phyloP scores from a whole-genome alignment of 2,797 vertebrate species.

The Spondyliosoma cantharus region DNA sequence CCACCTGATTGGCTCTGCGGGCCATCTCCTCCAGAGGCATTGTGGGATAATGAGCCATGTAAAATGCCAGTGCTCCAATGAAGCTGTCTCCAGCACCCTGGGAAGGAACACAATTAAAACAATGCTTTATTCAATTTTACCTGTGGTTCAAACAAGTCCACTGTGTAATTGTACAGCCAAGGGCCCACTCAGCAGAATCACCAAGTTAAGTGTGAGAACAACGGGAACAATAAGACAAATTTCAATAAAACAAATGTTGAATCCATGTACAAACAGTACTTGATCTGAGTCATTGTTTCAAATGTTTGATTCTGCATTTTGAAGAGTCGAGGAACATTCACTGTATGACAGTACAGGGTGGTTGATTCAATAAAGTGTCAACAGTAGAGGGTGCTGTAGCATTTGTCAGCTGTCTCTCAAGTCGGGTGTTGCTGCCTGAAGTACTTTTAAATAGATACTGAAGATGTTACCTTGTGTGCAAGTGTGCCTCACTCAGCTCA shows the following conservation, averaged over 20 bases:
- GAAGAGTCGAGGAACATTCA: neutral
- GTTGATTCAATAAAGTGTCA: neutral
- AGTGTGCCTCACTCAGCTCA: constrained; percentile 33
- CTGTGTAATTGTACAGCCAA: neutral
- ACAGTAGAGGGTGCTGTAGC: constrained; percentile 83
- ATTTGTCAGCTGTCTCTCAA: constrained; percentile 58
- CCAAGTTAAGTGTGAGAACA: neutral
- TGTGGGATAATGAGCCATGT: constrained; percentile 88
- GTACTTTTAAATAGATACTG: constrained; percentile 23
- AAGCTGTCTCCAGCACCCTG: constrained; percentile 99
- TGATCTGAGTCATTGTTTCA: neutral
- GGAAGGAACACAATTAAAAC: constrained; percentile 42
- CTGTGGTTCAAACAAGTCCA: constrained; percentile 2
- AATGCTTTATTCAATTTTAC: constrained; percentile 27
- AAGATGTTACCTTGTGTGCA: constrained; percentile 1
- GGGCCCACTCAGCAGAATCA: constrained; percentile 1
- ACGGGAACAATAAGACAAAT: neutral
- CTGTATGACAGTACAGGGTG: neutral
- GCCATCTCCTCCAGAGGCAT: constrained; percentile 92
- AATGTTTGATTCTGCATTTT: neutral
- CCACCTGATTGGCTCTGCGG: constrained; percentile 89
- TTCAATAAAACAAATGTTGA: too few species aligned
- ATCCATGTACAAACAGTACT: neutral
- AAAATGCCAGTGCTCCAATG: constrained; percentile 94
- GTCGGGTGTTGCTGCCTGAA: constrained; percentile 3